Evolutionary conservation across 1,140 invertebrate genomes (phyloP), one percentile per base, ranked within the genome.

Genomic region (Trichonephila clavata): DNA sequence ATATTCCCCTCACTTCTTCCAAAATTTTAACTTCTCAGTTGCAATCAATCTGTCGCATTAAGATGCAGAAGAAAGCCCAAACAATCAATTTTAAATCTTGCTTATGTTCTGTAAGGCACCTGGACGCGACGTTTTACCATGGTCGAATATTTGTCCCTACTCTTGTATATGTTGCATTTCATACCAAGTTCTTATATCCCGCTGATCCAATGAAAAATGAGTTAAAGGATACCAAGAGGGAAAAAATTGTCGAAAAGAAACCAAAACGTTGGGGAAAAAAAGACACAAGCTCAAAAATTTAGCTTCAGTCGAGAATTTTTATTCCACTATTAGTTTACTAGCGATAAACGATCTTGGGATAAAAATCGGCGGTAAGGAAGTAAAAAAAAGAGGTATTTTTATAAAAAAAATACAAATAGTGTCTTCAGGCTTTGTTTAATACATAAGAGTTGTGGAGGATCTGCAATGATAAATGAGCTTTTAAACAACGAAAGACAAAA

Each of bases 401-500:
- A 1, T 18, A 39, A 63, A 84, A 84, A 92, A 92, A 92, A 92
- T 18, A 65, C 39, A 84, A 77, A 92, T 63, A 24, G 80, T 84
- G 90, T 92, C 81, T 84, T 21, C 39, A 43, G 77, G 57, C 77
- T 80, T 80, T 90, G 57, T 71, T n/a, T 90, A 60, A 80, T 89
- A 71, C 50, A 77, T 90, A 43, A 71, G 59, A 43, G 24, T 10
- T n/a, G 32, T 3, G 39, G 77, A n/a, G 60, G 60, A 24, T 65
- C 18, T 24, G 27, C 60, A 90, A 92, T 92, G 90, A 92, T 92
- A 68, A 92, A 92, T 84, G 90, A 84, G 90, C 32, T 92, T 92
- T 92, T 92, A 92, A 92, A 92, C 90, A 92, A 92, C 90, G 90
- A 57, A 92, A 84, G 90, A 92, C 90, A 84, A 92, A 84, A 92